Evolutionary conservation across 1,140 invertebrate genomes (phyloP), one percentile per base, ranked within the genome.

Genomic region (Cyrtorhinus lividipennis): DNA sequence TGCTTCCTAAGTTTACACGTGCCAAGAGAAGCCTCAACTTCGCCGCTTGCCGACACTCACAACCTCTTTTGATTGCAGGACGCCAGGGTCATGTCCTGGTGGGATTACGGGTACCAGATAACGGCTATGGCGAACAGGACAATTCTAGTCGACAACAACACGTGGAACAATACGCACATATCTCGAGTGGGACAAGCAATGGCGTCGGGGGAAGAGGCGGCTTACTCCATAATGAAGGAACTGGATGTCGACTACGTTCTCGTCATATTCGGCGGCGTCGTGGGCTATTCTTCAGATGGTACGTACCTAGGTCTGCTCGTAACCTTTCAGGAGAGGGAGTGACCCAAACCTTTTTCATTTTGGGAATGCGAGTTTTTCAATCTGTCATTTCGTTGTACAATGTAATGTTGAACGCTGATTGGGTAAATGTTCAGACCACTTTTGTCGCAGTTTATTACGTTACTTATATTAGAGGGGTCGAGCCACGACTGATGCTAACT

Each of bases 101-200:
- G 95, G 95, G 95, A 98, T 84, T 98, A 98, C 76, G 95, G 95
- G 3, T 98, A 98, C 77, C 95, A 98, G 77, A 98, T 98, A 77
- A 97, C 95, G 22, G 93, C 93, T 13, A 98, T 98, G 94, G 95
- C 94, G 2, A 98, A 98, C 81, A 80, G 95, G 48, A 98, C 95
- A 2, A 95, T 97, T 67, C 78, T 98, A 68, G 95, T 98, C n/a
- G 95, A 98, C 74, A 98, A 98, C 75, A 98, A 98, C 72, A 98
- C 95, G 8, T 98, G 95, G 95, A 98, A 98, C 76, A 98, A 98
- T 75, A 97, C 95, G 5, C 95, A 98, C 73, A 98, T 98, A 71
- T 94, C 91, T 18, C 78, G 92, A 63, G 94, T 98, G 13, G 94
- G 94, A 0, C 93, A 98, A 75, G 95, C 95, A 2, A 98, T 98